phyloP scores from a whole-genome alignment of 1,140 invertebrate species.

The Drosophila nebulosa region DNA sequence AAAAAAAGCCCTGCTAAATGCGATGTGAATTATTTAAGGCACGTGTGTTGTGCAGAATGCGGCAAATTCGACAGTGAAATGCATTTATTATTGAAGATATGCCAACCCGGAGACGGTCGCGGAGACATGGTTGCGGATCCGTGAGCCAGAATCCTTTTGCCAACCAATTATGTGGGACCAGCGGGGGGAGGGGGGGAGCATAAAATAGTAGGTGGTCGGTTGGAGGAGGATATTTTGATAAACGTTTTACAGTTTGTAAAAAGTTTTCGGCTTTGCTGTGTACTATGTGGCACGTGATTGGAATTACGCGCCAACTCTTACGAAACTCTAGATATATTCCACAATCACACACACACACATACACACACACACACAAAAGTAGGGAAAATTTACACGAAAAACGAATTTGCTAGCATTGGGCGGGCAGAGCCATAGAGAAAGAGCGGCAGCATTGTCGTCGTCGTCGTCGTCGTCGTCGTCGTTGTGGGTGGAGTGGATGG shows the following conservation, averaged over 20 bases:
- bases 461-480: too few species aligned
- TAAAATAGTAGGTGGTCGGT: too few species aligned
- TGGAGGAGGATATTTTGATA: slow-evolving; percentile 55
- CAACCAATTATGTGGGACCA: slow-evolving; percentile 52
- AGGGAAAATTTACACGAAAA: slow-evolving; percentile 55
- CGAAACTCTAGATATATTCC: slow-evolving; percentile 7
- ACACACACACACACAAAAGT: slow-evolving; percentile 1
- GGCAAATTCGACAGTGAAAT: slow-evolving; percentile 78
- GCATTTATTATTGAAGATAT: slow-evolving; percentile 77
- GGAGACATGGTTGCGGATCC: slow-evolving; percentile 1
- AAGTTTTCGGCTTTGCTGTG: slow-evolving; percentile 57
- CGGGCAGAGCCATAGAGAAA: slow-evolving; percentile 1
- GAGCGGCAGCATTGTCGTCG: too few species aligned
- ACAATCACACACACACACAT: slow-evolving; percentile 11
- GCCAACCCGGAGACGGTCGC: slow-evolving; percentile 31
- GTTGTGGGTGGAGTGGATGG: neutral
- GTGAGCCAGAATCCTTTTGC: slow-evolving; percentile 43
- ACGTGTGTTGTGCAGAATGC: slow-evolving; percentile 75
- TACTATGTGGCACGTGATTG: slow-evolving; percentile 67
- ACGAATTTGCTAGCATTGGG: slow-evolving; percentile 26
- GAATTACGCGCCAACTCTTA: slow-evolving; percentile 63
- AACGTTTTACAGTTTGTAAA: slow-evolving; percentile 75
- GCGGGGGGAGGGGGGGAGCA: neutral
- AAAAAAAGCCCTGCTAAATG: slow-evolving; percentile 72
- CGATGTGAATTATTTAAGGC: slow-evolving; percentile 77